Evolutionary conservation across 2,113 vertebrate species (phyloP).

Genomic region (Tretioscincus oriximinensis): DNA sequence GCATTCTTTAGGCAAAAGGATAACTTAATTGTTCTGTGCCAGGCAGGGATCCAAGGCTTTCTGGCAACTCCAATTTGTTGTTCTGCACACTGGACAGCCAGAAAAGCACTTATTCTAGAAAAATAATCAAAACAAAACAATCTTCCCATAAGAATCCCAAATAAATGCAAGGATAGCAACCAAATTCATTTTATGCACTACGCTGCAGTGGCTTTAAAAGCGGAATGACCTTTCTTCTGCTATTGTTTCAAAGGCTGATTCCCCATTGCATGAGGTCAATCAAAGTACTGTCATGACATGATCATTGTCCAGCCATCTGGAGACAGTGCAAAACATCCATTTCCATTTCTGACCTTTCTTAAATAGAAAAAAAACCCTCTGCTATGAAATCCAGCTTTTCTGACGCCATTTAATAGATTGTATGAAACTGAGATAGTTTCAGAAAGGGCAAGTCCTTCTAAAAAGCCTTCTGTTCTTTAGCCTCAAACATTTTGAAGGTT

Average conservation of each 20-base stretch:
- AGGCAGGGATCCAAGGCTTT: neutral
- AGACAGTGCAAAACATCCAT: constrained; percentile 27
- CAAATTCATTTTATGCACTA: constrained; percentile 10
- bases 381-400: constrained; percentile 31
- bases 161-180: neutral
- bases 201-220: neutral
- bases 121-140: constrained; percentile 1
- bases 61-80: neutral
- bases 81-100: neutral
- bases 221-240: neutral
- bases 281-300: constrained; percentile 23
- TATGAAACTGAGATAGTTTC: constrained; percentile 19
- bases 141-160: neutral
- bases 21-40: neutral
- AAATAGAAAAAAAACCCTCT: constrained; percentile 18
- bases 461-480: neutral
- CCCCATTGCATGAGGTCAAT: neutral
- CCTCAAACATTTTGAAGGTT: constrained; percentile 26
- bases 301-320: constrained; percentile 22
- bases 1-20: constrained; percentile 18
- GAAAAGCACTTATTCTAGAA: neutral
- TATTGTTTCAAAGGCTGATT: constrained; percentile 6
- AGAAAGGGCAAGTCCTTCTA: constrained; percentile 18
- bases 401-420: constrained; percentile 27
- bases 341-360: constrained; percentile 42